Conservation (phyloP, 2,888 invertebrate species). For the Aleiodes leptofemur region DNA sequence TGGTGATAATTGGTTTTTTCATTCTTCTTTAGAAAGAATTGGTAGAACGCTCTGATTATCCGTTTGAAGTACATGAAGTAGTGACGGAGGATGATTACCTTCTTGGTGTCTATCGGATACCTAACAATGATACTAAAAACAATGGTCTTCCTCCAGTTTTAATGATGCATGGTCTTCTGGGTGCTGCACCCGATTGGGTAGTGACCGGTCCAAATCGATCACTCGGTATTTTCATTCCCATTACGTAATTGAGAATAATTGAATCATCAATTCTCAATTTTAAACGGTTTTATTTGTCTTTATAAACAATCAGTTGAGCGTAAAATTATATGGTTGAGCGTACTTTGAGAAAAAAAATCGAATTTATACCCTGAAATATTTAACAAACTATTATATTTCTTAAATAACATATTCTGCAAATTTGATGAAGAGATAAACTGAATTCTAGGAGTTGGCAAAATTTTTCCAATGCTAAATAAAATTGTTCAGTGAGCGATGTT, state of each 20-base stretch:
- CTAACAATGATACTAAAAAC: constrained; percentile 57
- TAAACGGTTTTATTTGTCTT: not conserved
- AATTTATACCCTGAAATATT: too few species aligned
- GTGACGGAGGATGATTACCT: constrained; percentile 76
- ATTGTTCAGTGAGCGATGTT: too few species aligned
- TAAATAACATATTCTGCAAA: too few species aligned
- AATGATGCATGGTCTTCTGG: constrained; percentile 80
- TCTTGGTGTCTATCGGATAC: constrained; percentile 76
- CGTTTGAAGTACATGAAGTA: constrained; percentile 74
- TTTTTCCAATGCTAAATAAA: too few species aligned
- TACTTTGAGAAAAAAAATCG: too few species aligned
- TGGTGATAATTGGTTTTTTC: not conserved
- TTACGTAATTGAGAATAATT: too few species aligned
- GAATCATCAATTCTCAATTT: too few species aligned
- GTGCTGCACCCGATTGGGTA: constrained; percentile 83
- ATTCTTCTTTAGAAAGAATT: constrained; percentile 61
- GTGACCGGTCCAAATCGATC: constrained; percentile 82
- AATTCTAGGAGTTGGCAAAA: too few species aligned
- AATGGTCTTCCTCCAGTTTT: constrained; percentile 71
- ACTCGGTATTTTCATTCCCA: constrained; percentile 75
- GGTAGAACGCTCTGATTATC: constrained; percentile 74
- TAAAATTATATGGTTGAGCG: too few species aligned
- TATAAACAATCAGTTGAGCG: too few species aligned
- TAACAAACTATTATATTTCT: too few species aligned
- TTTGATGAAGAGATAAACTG: too few species aligned